phyloP scores from a whole-genome alignment of 2,113 vertebrate genomes.

The Xyliphius kryptos region DNA sequence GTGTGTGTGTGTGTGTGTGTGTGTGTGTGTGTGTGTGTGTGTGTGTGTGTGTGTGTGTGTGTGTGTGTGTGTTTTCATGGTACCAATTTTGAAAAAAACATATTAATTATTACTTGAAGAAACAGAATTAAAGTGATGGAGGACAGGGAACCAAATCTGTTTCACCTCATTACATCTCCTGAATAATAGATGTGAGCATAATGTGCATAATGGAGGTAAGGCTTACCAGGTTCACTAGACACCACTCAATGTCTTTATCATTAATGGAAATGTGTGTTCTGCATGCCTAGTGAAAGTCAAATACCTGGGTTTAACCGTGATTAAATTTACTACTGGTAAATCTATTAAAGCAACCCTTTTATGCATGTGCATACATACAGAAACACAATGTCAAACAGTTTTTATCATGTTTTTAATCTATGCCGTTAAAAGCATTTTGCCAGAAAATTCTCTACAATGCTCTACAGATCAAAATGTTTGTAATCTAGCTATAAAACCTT shows the following conservation, averaged over 20 bases:
- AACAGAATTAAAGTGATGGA: constrained; percentile 29
- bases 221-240: not conserved
- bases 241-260: not conserved
- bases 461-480: no score
- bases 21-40: not conserved
- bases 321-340: no score
- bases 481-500: no score
- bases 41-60: not conserved
- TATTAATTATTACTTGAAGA: constrained; percentile 20
- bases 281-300: constrained; percentile 19
- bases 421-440: no score
- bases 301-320: not conserved
- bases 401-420: no score
- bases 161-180: constrained; percentile 32
- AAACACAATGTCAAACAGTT: no score
- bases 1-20: constrained; percentile 4
- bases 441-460: no score
- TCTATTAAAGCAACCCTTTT: no score
- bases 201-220: constrained; percentile 26
- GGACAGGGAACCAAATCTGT: constrained; percentile 17
- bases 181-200: constrained; percentile 30
- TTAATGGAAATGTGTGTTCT: constrained; percentile 8
- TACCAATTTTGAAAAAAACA: not conserved
- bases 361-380: no score
- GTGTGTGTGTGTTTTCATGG: not conserved